These are phyloP conservation scores for Teleopsis dalmanni DNA, from an alignment of 1,140 invertebrate genomes.

Conservation along the genomic window DNA sequence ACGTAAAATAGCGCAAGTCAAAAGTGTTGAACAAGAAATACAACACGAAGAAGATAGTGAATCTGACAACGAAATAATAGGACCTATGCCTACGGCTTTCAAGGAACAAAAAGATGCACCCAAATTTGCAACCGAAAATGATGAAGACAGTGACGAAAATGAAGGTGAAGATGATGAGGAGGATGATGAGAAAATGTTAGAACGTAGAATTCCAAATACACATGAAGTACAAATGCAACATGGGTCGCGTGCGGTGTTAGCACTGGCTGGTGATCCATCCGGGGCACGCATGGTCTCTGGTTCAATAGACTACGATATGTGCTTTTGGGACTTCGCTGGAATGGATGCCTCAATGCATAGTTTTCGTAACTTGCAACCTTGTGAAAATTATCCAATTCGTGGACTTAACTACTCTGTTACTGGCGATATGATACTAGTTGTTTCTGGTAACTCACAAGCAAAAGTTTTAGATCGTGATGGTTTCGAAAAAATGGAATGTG, in stretches of 20 bases:
- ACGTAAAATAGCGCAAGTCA: slow-evolving; percentile 18
- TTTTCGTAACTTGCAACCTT: slow-evolving; percentile 87
- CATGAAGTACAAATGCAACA: slow-evolving; percentile 79
- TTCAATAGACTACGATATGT: slow-evolving; percentile 90
- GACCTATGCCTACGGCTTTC: slow-evolving; percentile 22
- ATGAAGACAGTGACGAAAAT: slow-evolving; percentile 18
- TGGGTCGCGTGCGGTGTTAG: slow-evolving; percentile 78
- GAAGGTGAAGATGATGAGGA: slow-evolving; percentile 40
- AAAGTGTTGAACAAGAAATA: not conserved
- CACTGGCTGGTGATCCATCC: slow-evolving; percentile 82
- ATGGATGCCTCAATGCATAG: slow-evolving; percentile 88
- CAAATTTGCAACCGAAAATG: slow-evolving; percentile 8
- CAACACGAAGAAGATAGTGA: slow-evolving; percentile 12
- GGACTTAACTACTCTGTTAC: slow-evolving; percentile 86
- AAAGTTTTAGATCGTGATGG: slow-evolving; percentile 95
- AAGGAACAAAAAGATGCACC: not conserved
- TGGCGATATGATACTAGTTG: slow-evolving; percentile 88
- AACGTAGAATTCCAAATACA: slow-evolving; percentile 66
- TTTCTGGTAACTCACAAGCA: slow-evolving; percentile 85
- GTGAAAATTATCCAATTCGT: slow-evolving; percentile 92
- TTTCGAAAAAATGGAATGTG: slow-evolving; percentile 89
- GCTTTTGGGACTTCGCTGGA: slow-evolving; percentile 96
- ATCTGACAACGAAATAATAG: slow-evolving; percentile 26
- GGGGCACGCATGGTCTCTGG: slow-evolving; percentile 90
- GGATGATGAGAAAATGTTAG: slow-evolving; percentile 47